Conservation (phyloP, 2,113 vertebrate genomes). For the Lepus timidus region DNA sequence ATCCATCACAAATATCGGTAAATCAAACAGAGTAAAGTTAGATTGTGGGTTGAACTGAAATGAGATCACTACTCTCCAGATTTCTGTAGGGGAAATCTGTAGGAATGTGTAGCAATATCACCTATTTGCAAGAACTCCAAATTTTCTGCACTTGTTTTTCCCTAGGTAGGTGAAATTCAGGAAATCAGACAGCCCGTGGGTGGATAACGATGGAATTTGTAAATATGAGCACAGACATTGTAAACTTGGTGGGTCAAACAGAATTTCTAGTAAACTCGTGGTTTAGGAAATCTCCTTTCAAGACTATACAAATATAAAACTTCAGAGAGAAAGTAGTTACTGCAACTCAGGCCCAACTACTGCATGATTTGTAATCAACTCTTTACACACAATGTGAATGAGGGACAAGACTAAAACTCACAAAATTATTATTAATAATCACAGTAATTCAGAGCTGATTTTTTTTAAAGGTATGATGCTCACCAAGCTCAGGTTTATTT, state of each 20-base stretch:
- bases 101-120: too few relatives aligned
- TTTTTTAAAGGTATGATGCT: not conserved
- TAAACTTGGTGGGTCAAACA: conserved; percentile 53
- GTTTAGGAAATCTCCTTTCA: conserved; percentile 34
- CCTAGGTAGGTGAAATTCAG: not conserved
- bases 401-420: not conserved
- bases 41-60: not conserved
- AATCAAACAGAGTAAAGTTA: not conserved
- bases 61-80: not conserved
- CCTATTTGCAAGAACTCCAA: not conserved
- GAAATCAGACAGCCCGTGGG: not conserved
- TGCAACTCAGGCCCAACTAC: not conserved
- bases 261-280: not conserved
- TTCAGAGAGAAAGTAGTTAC: not conserved
- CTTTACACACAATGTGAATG: not conserved
- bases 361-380: not conserved
- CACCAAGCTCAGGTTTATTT: not conserved
- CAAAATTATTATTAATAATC: not conserved
- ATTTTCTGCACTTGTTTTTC: not conserved
- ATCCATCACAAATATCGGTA: not conserved
- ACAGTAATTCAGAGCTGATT: not conserved
- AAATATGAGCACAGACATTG: not conserved
- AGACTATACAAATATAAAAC: not conserved
- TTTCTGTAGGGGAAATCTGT: not conserved
- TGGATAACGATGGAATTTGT: conserved; percentile 21